Evolutionary conservation across 2,888 invertebrate genomes (phyloP).

Genomic region (Liodrosophila aerea): DNA sequence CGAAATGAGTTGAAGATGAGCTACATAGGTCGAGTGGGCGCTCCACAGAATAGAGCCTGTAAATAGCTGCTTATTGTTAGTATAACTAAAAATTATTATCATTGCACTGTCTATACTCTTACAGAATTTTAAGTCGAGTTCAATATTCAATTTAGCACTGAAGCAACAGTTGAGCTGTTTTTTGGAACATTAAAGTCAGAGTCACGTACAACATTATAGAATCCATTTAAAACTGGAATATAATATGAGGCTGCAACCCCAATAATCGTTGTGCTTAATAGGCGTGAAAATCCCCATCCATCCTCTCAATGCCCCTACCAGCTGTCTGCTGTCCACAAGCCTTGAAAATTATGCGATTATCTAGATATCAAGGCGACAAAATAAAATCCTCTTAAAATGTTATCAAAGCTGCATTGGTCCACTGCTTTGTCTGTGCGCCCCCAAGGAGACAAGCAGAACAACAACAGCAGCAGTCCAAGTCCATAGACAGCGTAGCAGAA

Average conservation of each 20-base stretch:
- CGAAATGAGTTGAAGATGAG: conserved; percentile 23
- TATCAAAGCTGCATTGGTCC: conserved; percentile 65
- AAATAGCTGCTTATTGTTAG: not conserved
- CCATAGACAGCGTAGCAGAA: conserved; percentile 27
- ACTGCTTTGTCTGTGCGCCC: conserved; percentile 33
- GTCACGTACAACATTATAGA: conserved; percentile 69
- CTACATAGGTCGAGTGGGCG: not conserved
- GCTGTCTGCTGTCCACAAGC: conserved; percentile 36
- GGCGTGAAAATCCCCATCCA: not conserved
- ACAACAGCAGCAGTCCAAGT: conserved; percentile 22
- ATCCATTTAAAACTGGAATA: conserved; percentile 54
- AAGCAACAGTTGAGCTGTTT: conserved; percentile 42
- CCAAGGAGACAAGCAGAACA: not conserved
- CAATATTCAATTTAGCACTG: conserved; percentile 4
- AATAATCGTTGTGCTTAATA: conserved; percentile 13
- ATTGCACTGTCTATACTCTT: not conserved
- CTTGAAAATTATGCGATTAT: conserved; percentile 66
- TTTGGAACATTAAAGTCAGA: conserved; percentile 33
- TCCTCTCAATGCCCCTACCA: conserved; percentile 11
- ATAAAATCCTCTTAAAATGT: conserved; percentile 60
- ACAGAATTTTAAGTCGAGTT: conserved; percentile 9
- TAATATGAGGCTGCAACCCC: conserved; percentile 31
- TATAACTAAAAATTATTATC: too few relatives aligned
- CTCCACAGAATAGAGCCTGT: not conserved
- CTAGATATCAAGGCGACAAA: conserved; percentile 53